Evolutionary conservation across 1,140 invertebrate genomes (phyloP), one percentile per base, ranked within the genome.

Genomic region (Antheraea pernyi): DNA sequence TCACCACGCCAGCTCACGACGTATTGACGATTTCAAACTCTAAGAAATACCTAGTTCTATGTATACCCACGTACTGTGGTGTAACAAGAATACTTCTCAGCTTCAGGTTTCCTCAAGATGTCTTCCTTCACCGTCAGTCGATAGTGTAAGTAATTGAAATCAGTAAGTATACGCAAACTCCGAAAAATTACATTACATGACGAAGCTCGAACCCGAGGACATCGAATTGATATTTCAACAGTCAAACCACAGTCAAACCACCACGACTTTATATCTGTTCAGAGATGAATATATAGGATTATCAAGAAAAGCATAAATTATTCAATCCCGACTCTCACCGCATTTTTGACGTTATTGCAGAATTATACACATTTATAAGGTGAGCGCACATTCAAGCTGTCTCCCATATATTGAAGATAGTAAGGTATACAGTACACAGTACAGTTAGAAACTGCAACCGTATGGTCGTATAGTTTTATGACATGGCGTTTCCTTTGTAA

Each of bases 261-360:
- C 1, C 0, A 53, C 13, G 1, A 53, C 13, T 13, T 53, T 13
- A 53, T 53, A 53, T 16, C 46, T 9, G 4, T 53, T 53, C 46
- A 53, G 46, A 53, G 6, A 53, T 53, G 13, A 5, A 42, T 39
- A 6, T 39, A 42, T 42, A 7, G 39, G 11, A n/a, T 53, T 53
- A 53, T 53, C 46, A 53, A 72, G 65, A 72, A 68, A 46, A n/a
- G 64, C 61, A 72, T 72, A 60, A 72, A 72, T 72, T 58, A 72
- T 72, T 72, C 65, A 63, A 19, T 0, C 19, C 16, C 42, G 22
- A 58, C 46, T 72, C 42, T 64, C 70, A 60, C 59, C 60, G 59
- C 64, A 22, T 39, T 64, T 7, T 62, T 18, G 37, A 37, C 59
- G 65, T 68, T 68, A 68, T 64, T 72, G 70, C 60, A 59, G 36